These are phyloP conservation scores for Okamejei kenojei DNA, from an alignment of 2,797 vertebrate genomes.

Conservation along the genomic window DNA sequence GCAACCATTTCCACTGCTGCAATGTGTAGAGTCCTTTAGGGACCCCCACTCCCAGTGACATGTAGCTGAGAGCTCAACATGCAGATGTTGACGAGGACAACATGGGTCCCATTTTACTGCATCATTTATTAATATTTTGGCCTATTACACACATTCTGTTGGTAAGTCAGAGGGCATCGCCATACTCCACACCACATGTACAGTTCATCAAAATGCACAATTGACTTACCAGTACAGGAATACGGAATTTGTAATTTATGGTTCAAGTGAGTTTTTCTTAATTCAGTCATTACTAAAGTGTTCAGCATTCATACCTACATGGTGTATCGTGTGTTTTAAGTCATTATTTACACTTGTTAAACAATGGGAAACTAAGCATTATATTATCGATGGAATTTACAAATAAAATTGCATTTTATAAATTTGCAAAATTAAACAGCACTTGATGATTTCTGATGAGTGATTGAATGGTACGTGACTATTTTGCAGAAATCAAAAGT, in stretches of 20 bases:
- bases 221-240: background rate
- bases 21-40: too few species aligned
- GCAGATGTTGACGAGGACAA: too few species aligned
- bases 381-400: too few species aligned
- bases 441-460: background rate
- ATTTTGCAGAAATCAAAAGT: background rate
- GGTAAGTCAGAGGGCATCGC: too few species aligned
- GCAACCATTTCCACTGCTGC: too few species aligned
- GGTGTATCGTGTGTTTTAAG: background rate
- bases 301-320: background rate
- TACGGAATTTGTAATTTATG: background rate
- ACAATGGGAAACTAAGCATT: background rate
- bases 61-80: too few species aligned
- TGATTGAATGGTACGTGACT: background rate
- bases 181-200: too few species aligned
- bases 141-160: too few species aligned
- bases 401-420: background rate
- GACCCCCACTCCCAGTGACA: too few species aligned
- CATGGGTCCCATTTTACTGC: too few species aligned
- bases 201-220: too few species aligned
- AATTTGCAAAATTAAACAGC: background rate
- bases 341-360: background rate
- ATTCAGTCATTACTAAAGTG: background rate
- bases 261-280: background rate
- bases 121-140: too few species aligned